Base-by-base conservation (phyloP, 2,888 invertebrate genomes). In the Embidobia sp. region DNA sequence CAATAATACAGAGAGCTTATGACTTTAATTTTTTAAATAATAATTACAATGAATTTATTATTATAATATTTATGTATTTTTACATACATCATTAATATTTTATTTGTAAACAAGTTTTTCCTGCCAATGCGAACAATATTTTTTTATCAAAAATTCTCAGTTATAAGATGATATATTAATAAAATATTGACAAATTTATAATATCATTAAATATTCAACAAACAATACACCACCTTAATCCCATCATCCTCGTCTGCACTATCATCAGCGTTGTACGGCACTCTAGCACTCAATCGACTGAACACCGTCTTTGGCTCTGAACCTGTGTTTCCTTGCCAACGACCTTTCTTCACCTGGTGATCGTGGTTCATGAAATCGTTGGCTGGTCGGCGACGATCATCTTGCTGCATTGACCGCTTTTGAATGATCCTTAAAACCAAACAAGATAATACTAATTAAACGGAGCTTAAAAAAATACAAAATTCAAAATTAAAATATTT, bases 221-320 rank as follows among this genome's bases (percentile, higher is more conserved):
- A n/a, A n/a, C n/a, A n/a, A n/a, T n/a, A n/a, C n/a, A n/a, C n/a
- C 6, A 69, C 57, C 37, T 77, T 80, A 18, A 81, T 66, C 31
- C 78, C 83, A 48, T 89, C 89, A 69, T 89, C 89, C 77, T 89
- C 89, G 46, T 89, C 88, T 0, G 86, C 89, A 67, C 89, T 89
- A 35, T 89, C 89, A 77, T 89, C 89, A 1, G 87, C 86, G 81
- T 85, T 89, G 16, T 88, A 88, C 35, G 88, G 84, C 42, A 88
- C 87, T 55, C 88, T 82, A 15, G 89, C 89, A 77, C 89, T 89
- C 55, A 89, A 83, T 8, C 89, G 85, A 82, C 89, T 89, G 66
- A 89, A 89, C 63, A 89, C 89, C 57, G 89, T 89, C 81, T 89
- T 89, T 22, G 89, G 89, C 78, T 89, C 89, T 4, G 81, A 77